Evolutionary conservation across 2,113 vertebrate species (phyloP).

Genomic region (Catagonus wagneri): DNA sequence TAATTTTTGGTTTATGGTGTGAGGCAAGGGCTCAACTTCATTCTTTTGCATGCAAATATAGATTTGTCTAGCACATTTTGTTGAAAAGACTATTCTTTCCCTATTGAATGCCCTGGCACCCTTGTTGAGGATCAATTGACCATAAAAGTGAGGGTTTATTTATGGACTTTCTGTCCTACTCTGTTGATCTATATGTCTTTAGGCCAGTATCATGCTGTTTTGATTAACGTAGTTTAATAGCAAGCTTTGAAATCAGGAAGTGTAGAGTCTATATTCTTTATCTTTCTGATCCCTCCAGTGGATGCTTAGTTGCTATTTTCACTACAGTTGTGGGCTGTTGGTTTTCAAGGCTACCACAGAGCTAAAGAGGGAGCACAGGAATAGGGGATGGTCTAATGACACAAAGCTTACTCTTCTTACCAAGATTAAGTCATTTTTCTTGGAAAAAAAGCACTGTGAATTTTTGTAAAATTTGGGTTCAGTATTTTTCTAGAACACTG

Average conservation of each 20-base stretch:
- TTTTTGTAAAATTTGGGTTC: constrained; percentile 4
- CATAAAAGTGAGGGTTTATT: neutral
- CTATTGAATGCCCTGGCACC: neutral
- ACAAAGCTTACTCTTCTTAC: neutral
- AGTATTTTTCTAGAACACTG: constrained; percentile 39
- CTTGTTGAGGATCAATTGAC: neutral
- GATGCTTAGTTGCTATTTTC: constrained; percentile 27
- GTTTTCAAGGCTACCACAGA: neutral
- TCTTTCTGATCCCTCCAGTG: neutral
- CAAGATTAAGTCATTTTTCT: constrained; percentile 33
- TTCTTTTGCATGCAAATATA: neutral
- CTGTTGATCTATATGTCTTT: constrained; percentile 6
- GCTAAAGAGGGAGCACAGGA: neutral
- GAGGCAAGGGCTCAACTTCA: neutral
- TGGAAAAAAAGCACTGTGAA: neutral
- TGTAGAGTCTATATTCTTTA: neutral
- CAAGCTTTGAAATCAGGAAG: constrained; percentile 16
- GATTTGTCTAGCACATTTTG: neutral
- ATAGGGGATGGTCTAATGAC: neutral
- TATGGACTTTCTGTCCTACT: neutral
- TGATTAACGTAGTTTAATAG: neutral
- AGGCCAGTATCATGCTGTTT: neutral
- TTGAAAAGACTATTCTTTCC: constrained; percentile 11
- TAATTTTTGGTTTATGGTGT: neutral
- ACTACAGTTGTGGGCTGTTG: neutral